Conservation (phyloP, 92 coral and sea anemone species). For the Porites lobata region DNA sequence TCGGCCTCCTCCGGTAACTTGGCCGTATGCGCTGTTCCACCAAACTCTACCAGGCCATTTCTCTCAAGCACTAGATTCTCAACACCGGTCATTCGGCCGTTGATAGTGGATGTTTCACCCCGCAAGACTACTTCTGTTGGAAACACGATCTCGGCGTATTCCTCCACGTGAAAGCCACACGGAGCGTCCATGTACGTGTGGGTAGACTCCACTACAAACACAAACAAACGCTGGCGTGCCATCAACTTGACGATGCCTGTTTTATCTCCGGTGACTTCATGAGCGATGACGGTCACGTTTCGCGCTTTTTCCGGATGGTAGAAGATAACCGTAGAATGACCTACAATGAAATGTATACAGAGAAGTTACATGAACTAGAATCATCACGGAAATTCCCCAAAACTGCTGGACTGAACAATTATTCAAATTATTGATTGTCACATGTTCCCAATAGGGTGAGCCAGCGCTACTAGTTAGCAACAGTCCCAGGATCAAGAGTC, state of each 20-base stretch:
- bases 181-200: constrained; percentile 99
- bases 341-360: background rate
- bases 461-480: no score
- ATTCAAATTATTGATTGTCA: no score
- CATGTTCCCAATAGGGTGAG: no score
- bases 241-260: constrained; percentile 88
- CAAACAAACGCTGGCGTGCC: constrained; percentile 89
- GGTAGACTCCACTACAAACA: constrained; percentile 91
- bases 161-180: constrained; percentile 89
- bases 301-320: constrained; percentile 91
- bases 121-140: constrained; percentile 96
- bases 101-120: constrained; percentile 89
- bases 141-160: constrained; percentile 90
- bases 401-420: no score
- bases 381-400: no score
- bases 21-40: constrained; percentile 97
- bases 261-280: constrained; percentile 97
- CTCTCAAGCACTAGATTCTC: constrained; percentile 90
- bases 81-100: constrained; percentile 97
- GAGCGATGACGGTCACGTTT: constrained; percentile 95
- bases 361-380: no score
- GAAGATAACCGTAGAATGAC: constrained; percentile 88
- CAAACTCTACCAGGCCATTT: constrained; percentile 80
- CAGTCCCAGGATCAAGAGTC: no score
- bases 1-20: constrained; percentile 80